phyloP scores from a whole-genome alignment of 2,888 invertebrate species.

The Lithophane semibrunnea region DNA sequence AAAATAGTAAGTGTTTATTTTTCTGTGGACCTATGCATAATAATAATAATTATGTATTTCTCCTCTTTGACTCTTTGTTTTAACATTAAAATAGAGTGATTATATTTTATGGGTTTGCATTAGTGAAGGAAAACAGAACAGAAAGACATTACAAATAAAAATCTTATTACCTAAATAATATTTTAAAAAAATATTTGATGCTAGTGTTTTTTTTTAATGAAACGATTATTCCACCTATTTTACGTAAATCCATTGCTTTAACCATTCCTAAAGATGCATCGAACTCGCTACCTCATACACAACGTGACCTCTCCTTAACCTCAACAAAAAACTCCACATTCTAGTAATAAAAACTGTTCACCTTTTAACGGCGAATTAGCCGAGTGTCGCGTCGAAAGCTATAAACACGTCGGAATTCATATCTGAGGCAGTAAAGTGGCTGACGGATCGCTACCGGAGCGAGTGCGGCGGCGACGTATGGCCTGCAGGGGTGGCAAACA shows the following conservation, averaged over 20 bases:
- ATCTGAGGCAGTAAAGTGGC: constrained; percentile 80
- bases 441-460: constrained; percentile 85
- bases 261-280: not conserved
- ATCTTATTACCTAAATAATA: too few species aligned
- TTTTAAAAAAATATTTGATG: too few species aligned
- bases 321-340: constrained; percentile 38
- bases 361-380: constrained; percentile 71
- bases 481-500: constrained; percentile 38
- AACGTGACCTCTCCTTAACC: constrained; percentile 22
- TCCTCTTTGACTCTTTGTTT: too few species aligned
- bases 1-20: not conserved
- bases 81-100: too few species aligned
- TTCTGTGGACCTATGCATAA: too few species aligned
- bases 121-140: too few species aligned
- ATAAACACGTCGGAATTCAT: constrained; percentile 80
- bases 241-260: too few species aligned
- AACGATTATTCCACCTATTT: too few species aligned
- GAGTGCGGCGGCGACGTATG: constrained; percentile 24
- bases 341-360: constrained; percentile 68
- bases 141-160: too few species aligned
- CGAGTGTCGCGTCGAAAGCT: constrained; percentile 69
- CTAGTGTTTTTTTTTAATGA: too few species aligned
- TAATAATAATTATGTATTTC: too few species aligned
- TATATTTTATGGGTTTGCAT: too few species aligned
- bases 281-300: constrained; percentile 11